A percentile compares a stretch with the other conserved stretches of the same genome.
phyloP scores from a whole-genome alignment of 2,113 vertebrate species.

The Saguinus midas region DNA sequence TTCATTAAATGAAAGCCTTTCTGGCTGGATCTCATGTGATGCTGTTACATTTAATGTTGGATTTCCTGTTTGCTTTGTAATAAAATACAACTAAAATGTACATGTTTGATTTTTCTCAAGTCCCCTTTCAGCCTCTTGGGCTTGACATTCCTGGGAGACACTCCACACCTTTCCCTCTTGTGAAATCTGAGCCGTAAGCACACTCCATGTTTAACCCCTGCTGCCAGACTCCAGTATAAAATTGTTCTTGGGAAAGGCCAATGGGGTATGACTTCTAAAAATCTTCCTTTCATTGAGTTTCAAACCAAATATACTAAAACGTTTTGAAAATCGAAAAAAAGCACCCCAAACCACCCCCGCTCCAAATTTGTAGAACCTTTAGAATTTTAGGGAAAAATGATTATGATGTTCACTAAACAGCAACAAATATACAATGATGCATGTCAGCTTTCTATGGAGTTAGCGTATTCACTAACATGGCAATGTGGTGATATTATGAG shows the following conservation, averaged over 20 bases:
- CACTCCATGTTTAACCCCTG: constrained; percentile 8
- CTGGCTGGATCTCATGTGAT: background rate
- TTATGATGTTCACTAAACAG: background rate
- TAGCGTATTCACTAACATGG: background rate
- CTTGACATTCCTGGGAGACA: constrained; percentile 39
- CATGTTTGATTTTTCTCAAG: constrained; percentile 54
- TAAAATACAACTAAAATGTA: constrained; percentile 52
- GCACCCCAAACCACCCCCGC: background rate
- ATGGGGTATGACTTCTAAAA: background rate
- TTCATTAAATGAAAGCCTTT: constrained; percentile 18
- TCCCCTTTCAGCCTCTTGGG: background rate
- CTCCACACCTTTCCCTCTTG: constrained; percentile 21
- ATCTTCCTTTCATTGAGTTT: constrained; percentile 11
- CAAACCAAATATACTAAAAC: constrained; percentile 12
- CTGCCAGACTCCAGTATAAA: background rate
- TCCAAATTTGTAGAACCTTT: background rate
- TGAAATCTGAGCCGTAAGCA: constrained; percentile 52
- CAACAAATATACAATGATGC: background rate
- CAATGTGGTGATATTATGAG: background rate
- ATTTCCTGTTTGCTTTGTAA: constrained; percentile 69
- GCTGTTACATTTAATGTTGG: background rate
- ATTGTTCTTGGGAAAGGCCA: constrained; percentile 42
- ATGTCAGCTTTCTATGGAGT: background rate
- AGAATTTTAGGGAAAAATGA: background rate
- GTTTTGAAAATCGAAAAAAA: background rate